Percentiles rank a stretch among this genome's conserved stretches.
phyloP scores from a whole-genome alignment of 2,888 invertebrate genomes.

The Netelia fuscicornis region DNA sequence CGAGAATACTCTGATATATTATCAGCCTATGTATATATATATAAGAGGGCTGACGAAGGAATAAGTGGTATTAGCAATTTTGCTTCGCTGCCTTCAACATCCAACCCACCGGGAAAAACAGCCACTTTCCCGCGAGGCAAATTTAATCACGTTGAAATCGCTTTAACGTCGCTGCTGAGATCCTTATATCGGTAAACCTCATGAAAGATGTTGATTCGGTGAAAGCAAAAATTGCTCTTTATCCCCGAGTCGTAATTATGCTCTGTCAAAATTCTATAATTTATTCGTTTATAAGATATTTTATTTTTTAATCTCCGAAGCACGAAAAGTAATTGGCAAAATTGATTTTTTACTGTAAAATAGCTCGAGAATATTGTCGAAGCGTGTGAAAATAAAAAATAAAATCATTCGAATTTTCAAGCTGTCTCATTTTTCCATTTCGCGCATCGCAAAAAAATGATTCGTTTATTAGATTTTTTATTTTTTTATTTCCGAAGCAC shows the following conservation, averaged over 20 bases:
- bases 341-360: no score
- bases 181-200: not conserved
- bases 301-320: no score
- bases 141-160: slow-evolving; percentile 12
- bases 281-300: no score
- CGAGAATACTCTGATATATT: not conserved
- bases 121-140: slow-evolving; percentile 7
- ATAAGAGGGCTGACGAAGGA: slow-evolving; percentile 9
- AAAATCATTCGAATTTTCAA: no score
- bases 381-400: no score
- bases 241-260: no score
- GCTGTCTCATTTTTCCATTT: slow-evolving; percentile 25
- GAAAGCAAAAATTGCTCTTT: no score
- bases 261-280: no score
- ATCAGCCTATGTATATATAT: slow-evolving; percentile 2
- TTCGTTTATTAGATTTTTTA: no score
- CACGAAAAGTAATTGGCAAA: no score
- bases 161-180: not conserved
- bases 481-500: no score
- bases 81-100: slow-evolving; percentile 1
- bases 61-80: slow-evolving; percentile 22
- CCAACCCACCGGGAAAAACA: not conserved
- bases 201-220: not conserved
- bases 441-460: not conserved
- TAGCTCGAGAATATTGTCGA: no score